Conservation (phyloP, 2,113 vertebrate genomes). For the Nothoprocta perdicaria region DNA sequence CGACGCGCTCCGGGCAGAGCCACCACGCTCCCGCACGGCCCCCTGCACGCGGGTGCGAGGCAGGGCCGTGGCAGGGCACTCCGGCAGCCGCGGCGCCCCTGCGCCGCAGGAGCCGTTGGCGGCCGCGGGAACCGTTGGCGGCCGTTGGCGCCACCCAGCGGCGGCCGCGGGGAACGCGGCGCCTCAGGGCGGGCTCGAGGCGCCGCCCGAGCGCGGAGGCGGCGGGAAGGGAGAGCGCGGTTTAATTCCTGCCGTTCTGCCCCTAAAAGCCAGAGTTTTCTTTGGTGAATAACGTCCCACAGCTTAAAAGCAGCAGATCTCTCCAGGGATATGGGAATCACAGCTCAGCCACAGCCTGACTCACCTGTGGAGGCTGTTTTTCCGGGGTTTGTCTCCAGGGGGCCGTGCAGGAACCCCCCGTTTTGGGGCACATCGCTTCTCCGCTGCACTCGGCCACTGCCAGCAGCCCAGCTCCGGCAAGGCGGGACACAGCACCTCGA, state of each 20-base stretch:
- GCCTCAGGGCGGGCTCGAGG: not conserved
- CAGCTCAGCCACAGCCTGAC: not conserved
- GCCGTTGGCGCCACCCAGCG: conserved; percentile 42
- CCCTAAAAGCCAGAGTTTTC: fast-evolving
- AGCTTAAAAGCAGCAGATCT: fast-evolving
- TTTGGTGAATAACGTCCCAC: fast-evolving
- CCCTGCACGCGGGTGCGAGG: not conserved
- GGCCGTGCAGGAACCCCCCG: not conserved
- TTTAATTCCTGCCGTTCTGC: too few species aligned
- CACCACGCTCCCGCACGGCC: fast-evolving
- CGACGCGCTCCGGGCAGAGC: fast-evolving
- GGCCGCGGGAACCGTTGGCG: not conserved
- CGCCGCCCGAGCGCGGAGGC: not conserved
- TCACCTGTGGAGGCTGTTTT: too few species aligned
- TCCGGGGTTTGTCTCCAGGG: not conserved
- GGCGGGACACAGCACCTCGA: too few species aligned
- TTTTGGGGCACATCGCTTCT: not conserved
- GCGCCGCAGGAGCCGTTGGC: too few species aligned
- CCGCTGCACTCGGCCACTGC: too few species aligned
- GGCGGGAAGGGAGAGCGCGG: too few species aligned
- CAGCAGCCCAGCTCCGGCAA: not conserved
- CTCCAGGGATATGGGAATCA: fast-evolving
- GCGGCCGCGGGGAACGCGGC: not conserved
- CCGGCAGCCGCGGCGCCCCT: too few species aligned
- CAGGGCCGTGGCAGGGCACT: too few species aligned